Percentiles rank a stretch among this genome's conserved stretches.
phyloP scores from a whole-genome alignment of 2,113 vertebrate species.

The Microcebus murinus region DNA sequence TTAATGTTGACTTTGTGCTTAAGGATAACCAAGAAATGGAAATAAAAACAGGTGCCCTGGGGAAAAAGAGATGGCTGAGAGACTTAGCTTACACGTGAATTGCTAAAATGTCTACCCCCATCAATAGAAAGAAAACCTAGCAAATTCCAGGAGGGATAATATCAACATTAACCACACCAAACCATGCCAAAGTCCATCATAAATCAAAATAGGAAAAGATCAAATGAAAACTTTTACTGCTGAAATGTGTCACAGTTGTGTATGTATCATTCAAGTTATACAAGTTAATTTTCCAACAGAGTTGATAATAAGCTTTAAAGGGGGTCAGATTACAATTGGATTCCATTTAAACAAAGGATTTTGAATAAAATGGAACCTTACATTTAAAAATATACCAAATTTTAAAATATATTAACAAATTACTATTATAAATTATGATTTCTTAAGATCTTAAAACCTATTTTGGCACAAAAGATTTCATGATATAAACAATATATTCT shows the following conservation, averaged over 20 bases:
- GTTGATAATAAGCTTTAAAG: neutral
- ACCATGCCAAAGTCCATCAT: neutral
- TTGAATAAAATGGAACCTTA: neutral
- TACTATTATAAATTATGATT: neutral
- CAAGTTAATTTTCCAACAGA: neutral
- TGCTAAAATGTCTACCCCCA: conserved; percentile 14
- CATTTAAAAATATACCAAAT: neutral
- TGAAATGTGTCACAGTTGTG: neutral
- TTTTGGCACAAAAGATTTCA: neutral
- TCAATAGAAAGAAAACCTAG: conserved; percentile 10
- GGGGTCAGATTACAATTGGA: neutral
- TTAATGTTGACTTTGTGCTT: conserved; percentile 7
- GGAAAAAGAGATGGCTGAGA: neutral
- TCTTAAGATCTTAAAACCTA: neutral
- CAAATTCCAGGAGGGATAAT: neutral
- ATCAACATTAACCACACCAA: neutral
- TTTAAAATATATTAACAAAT: conserved; percentile 22
- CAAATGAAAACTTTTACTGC: neutral
- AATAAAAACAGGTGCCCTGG: conserved; percentile 19
- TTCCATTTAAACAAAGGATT: neutral
- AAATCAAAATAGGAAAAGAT: conserved; percentile 29
- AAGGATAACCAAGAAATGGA: conserved; percentile 47
- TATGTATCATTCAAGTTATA: neutral
- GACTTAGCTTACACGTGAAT: neutral
- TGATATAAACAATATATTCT: conserved; percentile 1